A percentile compares a stretch with the other conserved stretches of the same genome.
Conservation (phyloP, 2,888 invertebrate species). For the Eutolmus rufibarbis region DNA sequence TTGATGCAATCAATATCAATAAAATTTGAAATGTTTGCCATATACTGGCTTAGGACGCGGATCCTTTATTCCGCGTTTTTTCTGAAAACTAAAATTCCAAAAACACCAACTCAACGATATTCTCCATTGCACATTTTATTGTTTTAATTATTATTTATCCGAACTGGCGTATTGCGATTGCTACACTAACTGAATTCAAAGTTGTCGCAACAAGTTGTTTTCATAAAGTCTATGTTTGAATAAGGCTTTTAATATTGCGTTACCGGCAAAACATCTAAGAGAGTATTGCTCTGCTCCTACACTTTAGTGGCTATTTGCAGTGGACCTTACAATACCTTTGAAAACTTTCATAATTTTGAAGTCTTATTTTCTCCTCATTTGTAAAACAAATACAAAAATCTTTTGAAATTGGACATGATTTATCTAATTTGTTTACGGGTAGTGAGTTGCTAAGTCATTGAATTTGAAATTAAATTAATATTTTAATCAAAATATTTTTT, state of each 20-base stretch:
- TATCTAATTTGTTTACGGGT: too few relatives aligned
- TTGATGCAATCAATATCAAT: background rate
- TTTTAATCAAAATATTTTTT: too few relatives aligned
- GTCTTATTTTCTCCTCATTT: too few relatives aligned
- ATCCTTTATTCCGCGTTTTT: conserved; percentile 51
- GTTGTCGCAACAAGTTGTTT: background rate
- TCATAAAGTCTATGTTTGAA: background rate
- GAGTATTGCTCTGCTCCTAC: conserved; percentile 63
- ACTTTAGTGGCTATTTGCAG: conserved; percentile 13
- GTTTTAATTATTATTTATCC: background rate
- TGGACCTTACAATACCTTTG: too few relatives aligned
- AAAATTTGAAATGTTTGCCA: conserved; percentile 52
- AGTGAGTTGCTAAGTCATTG: too few relatives aligned
- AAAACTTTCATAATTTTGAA: too few relatives aligned
- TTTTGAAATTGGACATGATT: too few relatives aligned
- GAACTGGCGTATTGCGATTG: background rate
- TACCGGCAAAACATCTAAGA: conserved; percentile 50
- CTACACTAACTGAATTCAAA: background rate
- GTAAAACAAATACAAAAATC: too few relatives aligned
- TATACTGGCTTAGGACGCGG: conserved; percentile 53
- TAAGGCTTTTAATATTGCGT: background rate
- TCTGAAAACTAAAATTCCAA: conserved; percentile 54
- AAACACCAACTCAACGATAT: background rate
- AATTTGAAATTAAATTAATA: too few relatives aligned
- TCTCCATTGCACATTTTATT: background rate